Evolutionary conservation across 2,888 invertebrate species (phyloP).

Genomic region (Tipula confusa): DNA sequence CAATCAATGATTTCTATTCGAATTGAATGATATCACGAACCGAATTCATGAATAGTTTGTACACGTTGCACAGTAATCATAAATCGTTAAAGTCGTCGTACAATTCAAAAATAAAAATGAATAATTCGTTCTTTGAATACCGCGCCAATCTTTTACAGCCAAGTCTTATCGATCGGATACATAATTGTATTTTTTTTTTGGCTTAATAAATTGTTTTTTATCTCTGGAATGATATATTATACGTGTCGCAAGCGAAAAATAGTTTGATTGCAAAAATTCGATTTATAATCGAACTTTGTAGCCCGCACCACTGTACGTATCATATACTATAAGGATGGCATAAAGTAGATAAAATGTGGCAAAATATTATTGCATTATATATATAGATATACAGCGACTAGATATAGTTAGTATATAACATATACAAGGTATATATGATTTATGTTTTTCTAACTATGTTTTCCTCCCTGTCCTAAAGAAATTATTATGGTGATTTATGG

Average conservation of each 20-base stretch:
- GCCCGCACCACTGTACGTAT: not conserved
- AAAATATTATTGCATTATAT: not conserved
- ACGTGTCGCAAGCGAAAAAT: not conserved
- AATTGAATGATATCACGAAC: not conserved
- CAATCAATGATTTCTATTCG: not conserved
- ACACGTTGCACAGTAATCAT: not conserved
- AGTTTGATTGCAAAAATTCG: conserved; percentile 20
- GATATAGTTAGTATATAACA: not conserved
- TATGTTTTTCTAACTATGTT: not conserved
- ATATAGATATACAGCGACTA: not conserved
- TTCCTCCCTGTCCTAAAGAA: not conserved
- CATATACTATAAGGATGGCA: not conserved
- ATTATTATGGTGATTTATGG: not conserved
- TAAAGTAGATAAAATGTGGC: not conserved
- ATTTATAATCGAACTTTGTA: not conserved
- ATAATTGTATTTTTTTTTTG: conserved; percentile 13
- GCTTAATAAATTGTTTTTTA: not conserved
- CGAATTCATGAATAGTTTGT: not conserved
- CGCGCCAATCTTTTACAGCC: not conserved
- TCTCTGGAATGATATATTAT: not conserved
- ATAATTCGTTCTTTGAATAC: not conserved
- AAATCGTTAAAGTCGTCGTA: not conserved
- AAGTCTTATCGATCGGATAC: not conserved
- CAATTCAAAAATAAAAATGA: not conserved
- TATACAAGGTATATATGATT: not conserved